A percentile compares a stretch with the other conserved stretches of the same genome.
These are phyloP conservation scores for Protonibea diacanthus DNA, from an alignment of 2,797 vertebrate species.

Conservation along the genomic window DNA sequence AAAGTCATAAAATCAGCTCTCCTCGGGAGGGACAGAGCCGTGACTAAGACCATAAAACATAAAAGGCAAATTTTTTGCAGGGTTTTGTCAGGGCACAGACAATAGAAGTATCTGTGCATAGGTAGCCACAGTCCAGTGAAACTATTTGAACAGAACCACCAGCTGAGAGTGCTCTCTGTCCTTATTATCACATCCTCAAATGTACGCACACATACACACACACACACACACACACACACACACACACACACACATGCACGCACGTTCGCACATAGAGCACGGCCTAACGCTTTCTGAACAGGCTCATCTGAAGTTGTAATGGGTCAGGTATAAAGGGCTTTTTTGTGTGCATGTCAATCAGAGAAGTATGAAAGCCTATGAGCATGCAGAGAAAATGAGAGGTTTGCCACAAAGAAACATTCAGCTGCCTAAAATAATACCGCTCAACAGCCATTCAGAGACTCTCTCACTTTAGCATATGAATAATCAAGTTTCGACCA, in stretches of 20 bases:
- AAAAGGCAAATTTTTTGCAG: constrained; percentile 29
- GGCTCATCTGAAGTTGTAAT: constrained; percentile 83
- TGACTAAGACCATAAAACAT: constrained; percentile 39
- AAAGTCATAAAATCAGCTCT: constrained; percentile 47
- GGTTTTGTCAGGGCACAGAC: constrained; percentile 33
- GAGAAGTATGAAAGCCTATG: constrained; percentile 79
- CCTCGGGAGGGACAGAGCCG: constrained; percentile 17
- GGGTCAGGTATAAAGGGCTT: constrained; percentile 78
- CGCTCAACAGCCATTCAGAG: constrained; percentile 72
- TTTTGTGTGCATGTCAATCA: constrained; percentile 86
- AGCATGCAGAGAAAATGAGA: constrained; percentile 83
- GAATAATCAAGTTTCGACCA: constrained; percentile 68
- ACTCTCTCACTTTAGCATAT: constrained; percentile 73
- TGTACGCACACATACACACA: constrained; percentile 26
- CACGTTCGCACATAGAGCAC: constrained; percentile 17
- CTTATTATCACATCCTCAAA: constrained; percentile 59
- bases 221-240: constrained; percentile 2
- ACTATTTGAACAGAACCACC: constrained; percentile 54
- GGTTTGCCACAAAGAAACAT: constrained; percentile 82
- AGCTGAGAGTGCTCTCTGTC: constrained; percentile 60
- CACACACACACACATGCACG: constrained; percentile 17
- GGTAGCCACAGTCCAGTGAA: constrained; percentile 56
- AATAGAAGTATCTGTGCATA: constrained; percentile 50
- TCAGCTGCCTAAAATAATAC: constrained; percentile 78
- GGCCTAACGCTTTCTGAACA: constrained; percentile 50